phyloP scores from a whole-genome alignment of 1,140 invertebrate genomes.

The Drosophila parvula region DNA sequence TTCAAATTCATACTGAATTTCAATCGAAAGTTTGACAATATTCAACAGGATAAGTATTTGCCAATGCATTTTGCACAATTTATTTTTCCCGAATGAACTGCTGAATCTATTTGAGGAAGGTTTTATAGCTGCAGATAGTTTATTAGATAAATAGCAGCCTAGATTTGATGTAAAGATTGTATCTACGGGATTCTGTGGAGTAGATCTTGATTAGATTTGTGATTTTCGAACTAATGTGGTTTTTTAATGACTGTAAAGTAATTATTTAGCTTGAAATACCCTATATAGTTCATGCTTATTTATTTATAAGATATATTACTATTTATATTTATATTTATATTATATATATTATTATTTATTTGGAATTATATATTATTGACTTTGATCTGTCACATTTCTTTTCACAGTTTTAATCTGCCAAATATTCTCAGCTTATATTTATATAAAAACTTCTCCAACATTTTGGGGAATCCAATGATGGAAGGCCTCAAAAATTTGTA shows the following conservation, averaged over 20 bases:
- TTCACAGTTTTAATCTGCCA: background rate
- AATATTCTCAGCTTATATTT: background rate
- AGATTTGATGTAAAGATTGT: background rate
- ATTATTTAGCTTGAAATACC: too few relatives aligned
- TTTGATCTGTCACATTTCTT: background rate
- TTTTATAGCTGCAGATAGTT: background rate
- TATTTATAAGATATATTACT: background rate
- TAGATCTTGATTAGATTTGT: background rate
- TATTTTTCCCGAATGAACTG: background rate
- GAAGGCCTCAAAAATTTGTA: background rate
- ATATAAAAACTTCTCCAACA: background rate
- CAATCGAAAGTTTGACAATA: background rate
- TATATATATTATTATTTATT: too few relatives aligned
- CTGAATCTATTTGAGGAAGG: background rate
- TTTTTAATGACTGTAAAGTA: background rate
- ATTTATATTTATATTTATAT: too few relatives aligned
- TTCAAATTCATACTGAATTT: conserved; percentile 10
- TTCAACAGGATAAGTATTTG: background rate
- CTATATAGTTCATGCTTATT: background rate
- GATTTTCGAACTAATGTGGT: background rate
- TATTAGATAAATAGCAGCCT: background rate
- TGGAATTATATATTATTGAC: too few relatives aligned
- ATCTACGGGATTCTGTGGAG: too few relatives aligned
- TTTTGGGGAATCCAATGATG: background rate
- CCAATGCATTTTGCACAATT: background rate